Evolutionary conservation across 2,113 vertebrate genomes (phyloP), one percentile per base, ranked within the genome.

Genomic region (Tonatia bakeri): DNA sequence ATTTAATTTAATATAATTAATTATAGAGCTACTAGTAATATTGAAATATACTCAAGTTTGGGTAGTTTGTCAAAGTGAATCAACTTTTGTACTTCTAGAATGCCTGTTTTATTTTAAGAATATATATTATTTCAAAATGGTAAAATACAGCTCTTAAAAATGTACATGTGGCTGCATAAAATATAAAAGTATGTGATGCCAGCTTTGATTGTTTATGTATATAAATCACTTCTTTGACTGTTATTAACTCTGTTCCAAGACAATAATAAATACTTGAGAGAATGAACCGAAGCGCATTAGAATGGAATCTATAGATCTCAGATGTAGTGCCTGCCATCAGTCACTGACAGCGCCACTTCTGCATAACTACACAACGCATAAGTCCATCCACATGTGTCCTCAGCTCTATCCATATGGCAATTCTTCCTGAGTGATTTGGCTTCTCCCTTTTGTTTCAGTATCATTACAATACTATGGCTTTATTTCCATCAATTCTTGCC

Each of bases 141-240:
- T 56, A 94, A 95, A 91, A 85, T 67, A 65, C 1, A 45, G n/a
- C 76, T 95, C 31, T 36, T 81, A 45, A 84, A 94, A 93, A 91
- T 82, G 24, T 31, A 38, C 0, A 38, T 3, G 81, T 94, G 65
- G 33, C 59, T 93, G 33, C 17, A 83, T 20, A 61, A 1, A 61
- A 17, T 75, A n/a, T 65, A 64, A 90, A 86, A 59, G 3, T 20
- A 5, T 65, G n/a, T 40, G 47, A 81, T 87, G 64, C 79, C 73
- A 97, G 73, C 31, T 91, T 95, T 26, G 52, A 76, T 59, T 90
- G n/a, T 83, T 97, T 95, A 91, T 64, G 61, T 38, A 56, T n/a
- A 56, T 67, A 94, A 81, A 91, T 95, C 67, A 64, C 31, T 89
- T 75, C 69, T 90, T 65, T 88, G 54, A 75, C 26, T 82, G 33